phyloP scores from a whole-genome alignment of 2,113 vertebrate genomes.

The Odocoileus virginianus region DNA sequence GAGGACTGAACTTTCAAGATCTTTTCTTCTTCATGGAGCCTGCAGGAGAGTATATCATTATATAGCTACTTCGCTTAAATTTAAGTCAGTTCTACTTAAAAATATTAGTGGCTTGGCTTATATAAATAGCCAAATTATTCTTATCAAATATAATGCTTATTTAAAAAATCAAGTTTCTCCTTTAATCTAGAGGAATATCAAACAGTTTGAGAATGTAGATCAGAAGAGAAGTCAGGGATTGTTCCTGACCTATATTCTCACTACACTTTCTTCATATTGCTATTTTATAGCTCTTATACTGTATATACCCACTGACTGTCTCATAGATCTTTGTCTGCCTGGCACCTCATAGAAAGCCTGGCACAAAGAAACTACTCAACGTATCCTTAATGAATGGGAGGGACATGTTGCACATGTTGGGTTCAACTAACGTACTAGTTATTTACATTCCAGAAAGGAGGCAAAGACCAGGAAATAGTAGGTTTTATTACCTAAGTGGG shows the following conservation, averaged over 20 bases:
- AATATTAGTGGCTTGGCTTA: background rate
- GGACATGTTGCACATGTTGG: background rate
- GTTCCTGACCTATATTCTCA: background rate
- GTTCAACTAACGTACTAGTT: background rate
- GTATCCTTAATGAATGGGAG: background rate
- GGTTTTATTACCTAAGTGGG: background rate
- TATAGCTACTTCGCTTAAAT: background rate
- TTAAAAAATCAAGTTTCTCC: background rate
- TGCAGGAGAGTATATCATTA: slow-evolving; percentile 36
- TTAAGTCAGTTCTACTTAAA: slow-evolving; percentile 13
- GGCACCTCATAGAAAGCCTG: background rate
- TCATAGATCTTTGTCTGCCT: background rate
- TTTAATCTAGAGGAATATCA: background rate
- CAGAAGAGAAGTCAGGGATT: background rate
- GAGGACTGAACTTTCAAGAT: slow-evolving; percentile 83
- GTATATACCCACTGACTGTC: background rate
- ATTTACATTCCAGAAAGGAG: background rate
- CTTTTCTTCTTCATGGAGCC: slow-evolving; percentile 97
- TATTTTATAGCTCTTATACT: background rate
- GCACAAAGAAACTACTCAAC: background rate
- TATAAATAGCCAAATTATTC: background rate
- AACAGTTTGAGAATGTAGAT: background rate
- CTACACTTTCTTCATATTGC: background rate
- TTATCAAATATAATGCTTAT: background rate
- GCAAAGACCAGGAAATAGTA: background rate